phyloP scores from a whole-genome alignment of 2,888 invertebrate species.

The Athripsodes cinereus region DNA sequence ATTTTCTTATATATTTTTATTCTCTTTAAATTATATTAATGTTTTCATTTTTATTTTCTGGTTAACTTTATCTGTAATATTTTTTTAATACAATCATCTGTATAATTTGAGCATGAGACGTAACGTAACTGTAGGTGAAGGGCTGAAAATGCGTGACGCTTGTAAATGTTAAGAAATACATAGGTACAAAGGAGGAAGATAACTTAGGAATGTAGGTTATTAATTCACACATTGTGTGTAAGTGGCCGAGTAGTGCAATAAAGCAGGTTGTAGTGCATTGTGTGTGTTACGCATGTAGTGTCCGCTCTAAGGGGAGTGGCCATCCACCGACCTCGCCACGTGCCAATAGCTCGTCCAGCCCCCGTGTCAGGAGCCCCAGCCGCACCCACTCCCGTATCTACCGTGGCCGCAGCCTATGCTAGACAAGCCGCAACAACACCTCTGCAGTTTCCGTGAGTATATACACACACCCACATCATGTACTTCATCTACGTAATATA shows the following conservation, averaged over 20 bases:
- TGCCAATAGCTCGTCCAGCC: conserved; percentile 54
- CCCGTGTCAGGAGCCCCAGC: conserved; percentile 56
- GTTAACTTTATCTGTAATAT: conserved; percentile 16
- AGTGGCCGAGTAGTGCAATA: conserved; percentile 20
- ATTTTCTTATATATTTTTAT: conserved; percentile 12
- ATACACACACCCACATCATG: conserved; percentile 5
- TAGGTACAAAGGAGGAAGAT: neutral
- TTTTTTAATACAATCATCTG: conserved; percentile 18
- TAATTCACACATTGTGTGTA: neutral
- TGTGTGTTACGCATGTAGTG: conserved; percentile 52
- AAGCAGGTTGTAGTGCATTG: conserved; percentile 16
- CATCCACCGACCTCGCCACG: conserved; percentile 66
- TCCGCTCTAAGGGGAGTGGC: conserved; percentile 80
- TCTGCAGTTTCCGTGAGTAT: conserved; percentile 20
- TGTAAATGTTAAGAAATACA: conserved; percentile 14
- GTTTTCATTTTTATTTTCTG: conserved; percentile 19
- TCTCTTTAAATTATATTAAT: conserved; percentile 11
- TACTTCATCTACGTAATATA: too few relatives aligned
- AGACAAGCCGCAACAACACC: conserved; percentile 12
- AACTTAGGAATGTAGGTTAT: neutral
- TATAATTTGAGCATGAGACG: conserved; percentile 26
- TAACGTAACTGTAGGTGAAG: conserved; percentile 23
- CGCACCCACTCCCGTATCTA: conserved; percentile 62
- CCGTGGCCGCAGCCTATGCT: conserved; percentile 67
- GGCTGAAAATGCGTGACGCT: conserved; percentile 26